Evolutionary conservation across 2,797 vertebrate genomes (phyloP).

Genomic region (Telmatherina bonti): DNA sequence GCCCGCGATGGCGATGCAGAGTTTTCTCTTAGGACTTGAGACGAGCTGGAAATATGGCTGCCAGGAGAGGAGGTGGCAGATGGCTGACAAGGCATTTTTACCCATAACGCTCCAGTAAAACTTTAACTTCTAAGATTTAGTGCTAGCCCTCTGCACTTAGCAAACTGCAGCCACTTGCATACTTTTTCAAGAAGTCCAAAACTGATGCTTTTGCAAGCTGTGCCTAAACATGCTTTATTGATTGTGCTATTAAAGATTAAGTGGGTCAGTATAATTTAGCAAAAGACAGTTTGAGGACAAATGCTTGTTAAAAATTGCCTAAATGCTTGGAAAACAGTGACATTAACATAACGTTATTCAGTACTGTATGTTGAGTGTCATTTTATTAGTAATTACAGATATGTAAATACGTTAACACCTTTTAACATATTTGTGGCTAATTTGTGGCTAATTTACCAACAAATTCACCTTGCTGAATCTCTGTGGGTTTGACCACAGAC

Average conservation of each 20-base stretch:
- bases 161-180: slow-evolving; percentile 96
- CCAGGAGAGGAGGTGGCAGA: slow-evolving; percentile 98
- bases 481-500: slow-evolving; percentile 55
- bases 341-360: slow-evolving; percentile 77
- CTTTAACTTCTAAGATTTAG: slow-evolving; percentile 99
- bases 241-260: slow-evolving; percentile 98
- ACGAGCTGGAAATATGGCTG: slow-evolving; percentile 97
- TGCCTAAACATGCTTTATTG: slow-evolving; percentile 99
- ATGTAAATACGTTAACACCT: no score
- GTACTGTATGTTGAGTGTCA: no score
- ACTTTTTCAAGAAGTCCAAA: slow-evolving; percentile 96
- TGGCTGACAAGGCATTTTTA: slow-evolving; percentile 99
- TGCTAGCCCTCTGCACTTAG: slow-evolving; percentile 94
- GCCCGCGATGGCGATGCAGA: slow-evolving; percentile 90
- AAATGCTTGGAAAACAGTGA: slow-evolving; percentile 79
- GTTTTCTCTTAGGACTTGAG: slow-evolving; percentile 89
- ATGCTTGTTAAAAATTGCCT: slow-evolving; percentile 84
- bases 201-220: slow-evolving; percentile 98
- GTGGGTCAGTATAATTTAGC: slow-evolving; percentile 98
- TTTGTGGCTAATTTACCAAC: slow-evolving; percentile 75
- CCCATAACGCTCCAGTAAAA: slow-evolving; percentile 99
- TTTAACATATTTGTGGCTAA: no score
- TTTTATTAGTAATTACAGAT: slow-evolving; percentile 66
- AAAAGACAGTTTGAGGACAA: slow-evolving; percentile 94
- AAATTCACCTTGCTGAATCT: slow-evolving; percentile 70